Conservation (phyloP, 2,888 invertebrate genomes). For the Hydrotaea cyrtoneurina region DNA sequence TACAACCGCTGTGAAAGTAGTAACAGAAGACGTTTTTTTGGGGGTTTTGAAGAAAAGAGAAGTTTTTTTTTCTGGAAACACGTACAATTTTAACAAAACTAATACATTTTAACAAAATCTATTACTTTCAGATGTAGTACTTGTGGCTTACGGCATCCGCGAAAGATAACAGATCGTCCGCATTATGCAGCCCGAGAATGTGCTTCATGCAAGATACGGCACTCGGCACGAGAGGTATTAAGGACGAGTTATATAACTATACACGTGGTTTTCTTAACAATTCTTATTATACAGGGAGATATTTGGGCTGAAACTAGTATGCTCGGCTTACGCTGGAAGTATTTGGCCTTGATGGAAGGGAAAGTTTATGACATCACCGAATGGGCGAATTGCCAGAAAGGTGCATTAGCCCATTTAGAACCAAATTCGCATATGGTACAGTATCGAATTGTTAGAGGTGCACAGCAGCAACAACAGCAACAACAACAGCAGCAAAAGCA, state of each 20-base stretch:
- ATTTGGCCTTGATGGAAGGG: conserved; percentile 98
- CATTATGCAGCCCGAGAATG: conserved; percentile 96
- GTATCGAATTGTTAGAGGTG: conserved; percentile 81
- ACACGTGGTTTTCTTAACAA: not conserved
- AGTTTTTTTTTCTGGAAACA: too few species aligned
- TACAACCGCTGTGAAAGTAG: too few species aligned
- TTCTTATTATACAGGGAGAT: conserved; percentile 86
- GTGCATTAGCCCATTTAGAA: conserved; percentile 86
- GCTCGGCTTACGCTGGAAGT: conserved; percentile 95
- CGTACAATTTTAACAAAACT: too few species aligned
- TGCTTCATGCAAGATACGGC: conserved; percentile 92
- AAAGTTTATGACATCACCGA: conserved; percentile 97
- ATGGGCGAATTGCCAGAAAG: conserved; percentile 95
- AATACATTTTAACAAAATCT: too few species aligned
- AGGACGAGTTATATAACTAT: not conserved
- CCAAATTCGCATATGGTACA: conserved; percentile 96
- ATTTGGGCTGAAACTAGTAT: conserved; percentile 97
- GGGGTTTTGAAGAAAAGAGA: too few species aligned
- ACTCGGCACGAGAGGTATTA: conserved; percentile 91
- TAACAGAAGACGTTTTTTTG: too few species aligned
- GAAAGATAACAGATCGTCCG: conserved; percentile 91
- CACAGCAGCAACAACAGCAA: conserved; percentile 79
- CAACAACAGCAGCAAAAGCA: conserved; percentile 74
- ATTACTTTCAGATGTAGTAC: conserved; percentile 88
- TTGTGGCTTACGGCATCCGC: conserved; percentile 94